These are phyloP conservation scores for Callaeas wilsoni DNA, from an alignment of 2,113 vertebrate genomes.

Conservation along the genomic window DNA sequence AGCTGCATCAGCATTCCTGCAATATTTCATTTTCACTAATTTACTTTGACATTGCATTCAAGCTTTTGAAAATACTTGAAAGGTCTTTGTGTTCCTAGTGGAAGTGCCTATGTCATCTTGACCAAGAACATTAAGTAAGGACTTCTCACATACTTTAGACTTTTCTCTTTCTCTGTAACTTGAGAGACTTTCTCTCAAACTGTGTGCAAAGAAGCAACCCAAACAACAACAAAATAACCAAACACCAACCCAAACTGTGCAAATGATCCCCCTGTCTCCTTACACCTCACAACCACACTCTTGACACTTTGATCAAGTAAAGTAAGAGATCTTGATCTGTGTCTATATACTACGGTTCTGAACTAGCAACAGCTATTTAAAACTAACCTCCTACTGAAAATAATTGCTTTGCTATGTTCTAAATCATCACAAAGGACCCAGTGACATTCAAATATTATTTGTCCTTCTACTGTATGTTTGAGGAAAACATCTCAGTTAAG, in stretches of 20 bases:
- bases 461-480: background rate
- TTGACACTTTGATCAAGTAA: background rate
- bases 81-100: background rate
- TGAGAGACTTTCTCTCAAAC: background rate
- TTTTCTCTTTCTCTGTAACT: background rate
- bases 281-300: background rate
- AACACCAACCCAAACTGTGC: background rate
- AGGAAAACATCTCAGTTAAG: background rate
- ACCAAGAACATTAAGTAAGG: background rate
- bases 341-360: background rate
- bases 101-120: background rate
- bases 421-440: background rate
- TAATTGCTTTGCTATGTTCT: background rate
- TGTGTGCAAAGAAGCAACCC: background rate
- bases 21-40: background rate
- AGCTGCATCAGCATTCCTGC: background rate
- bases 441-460: background rate
- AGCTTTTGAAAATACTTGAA: background rate
- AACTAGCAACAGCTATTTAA: background rate
- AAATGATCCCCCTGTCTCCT: background rate
- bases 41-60: background rate
- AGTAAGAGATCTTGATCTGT: background rate
- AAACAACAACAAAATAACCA: background rate
- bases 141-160: background rate
- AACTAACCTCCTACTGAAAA: background rate